These are phyloP conservation scores for Clistopyga incitator DNA, from an alignment of 2,888 invertebrate species.

Conservation along the genomic window DNA sequence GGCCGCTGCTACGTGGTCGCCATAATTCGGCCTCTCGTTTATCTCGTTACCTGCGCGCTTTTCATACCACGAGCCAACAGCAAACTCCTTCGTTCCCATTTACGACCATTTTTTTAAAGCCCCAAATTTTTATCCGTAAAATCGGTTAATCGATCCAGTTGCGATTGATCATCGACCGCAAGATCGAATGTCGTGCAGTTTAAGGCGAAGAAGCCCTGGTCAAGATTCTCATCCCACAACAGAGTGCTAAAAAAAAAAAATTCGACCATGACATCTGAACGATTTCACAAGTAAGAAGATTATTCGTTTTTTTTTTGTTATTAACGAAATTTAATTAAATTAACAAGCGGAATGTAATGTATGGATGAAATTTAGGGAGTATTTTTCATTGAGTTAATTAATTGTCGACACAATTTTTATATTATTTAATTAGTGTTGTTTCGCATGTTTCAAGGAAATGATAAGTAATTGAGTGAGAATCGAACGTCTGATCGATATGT, in stretches of 20 bases:
- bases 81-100: neutral
- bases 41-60: neutral
- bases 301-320: neutral
- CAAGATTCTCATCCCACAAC: constrained; percentile 18
- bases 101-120: too few relatives aligned
- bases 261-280: constrained; percentile 79
- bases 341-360: too few relatives aligned
- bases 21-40: constrained; percentile 43
- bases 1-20: constrained; percentile 65
- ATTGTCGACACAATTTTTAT: too few relatives aligned
- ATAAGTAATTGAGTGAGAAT: neutral
- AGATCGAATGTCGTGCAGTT: constrained; percentile 34
- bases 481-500: neutral
- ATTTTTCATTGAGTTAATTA: too few relatives aligned
- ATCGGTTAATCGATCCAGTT: neutral
- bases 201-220: constrained; percentile 1
- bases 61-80: neutral
- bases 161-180: constrained; percentile 7
- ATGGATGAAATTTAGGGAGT: too few relatives aligned
- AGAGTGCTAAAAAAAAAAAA: constrained; percentile 1
- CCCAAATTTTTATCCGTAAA: too few relatives aligned
- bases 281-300: constrained; percentile 81
- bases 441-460: neutral
- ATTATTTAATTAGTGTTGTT: neutral
- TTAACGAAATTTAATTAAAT: too few relatives aligned